Evolutionary conservation across 1,140 invertebrate species (phyloP), one percentile per base, ranked within the genome.

Genomic region (Lamellibrachia luymesi): DNA sequence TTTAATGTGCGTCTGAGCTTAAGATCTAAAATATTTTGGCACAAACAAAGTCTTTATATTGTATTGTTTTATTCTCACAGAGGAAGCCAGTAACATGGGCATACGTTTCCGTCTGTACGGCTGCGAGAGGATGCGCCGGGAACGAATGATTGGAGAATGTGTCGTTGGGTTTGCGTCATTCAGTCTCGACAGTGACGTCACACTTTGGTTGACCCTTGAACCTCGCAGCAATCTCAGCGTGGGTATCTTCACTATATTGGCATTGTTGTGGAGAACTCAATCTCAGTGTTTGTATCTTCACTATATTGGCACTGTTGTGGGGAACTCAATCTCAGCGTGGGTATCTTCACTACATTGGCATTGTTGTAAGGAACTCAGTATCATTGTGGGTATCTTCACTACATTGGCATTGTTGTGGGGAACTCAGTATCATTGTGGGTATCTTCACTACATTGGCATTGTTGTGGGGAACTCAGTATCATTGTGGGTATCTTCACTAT

Each of bases 1-100:
- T 38, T 38, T 38, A 38, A 38, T 38, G 38, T 38, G 38, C 38
- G 38, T 38, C 38, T 38, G 38, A 38, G 38, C 38, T 38, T 38
- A 38, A 38, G 38, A 38, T 38, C 38, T 38, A 38, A 38, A 38
- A 38, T 0, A 38, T 38, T 38, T 38, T 38, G 38, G 38, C 38
- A 38, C 38, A 38, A 38, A 38, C 38, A 38, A 38, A 38, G 38
- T 38, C 38, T 38, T 38, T 38, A 38, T 38, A 38, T 38, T 38
- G 38, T 38, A 38, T 38, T 38, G 38, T 38, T 38, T 38, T 91
- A n/a, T 91, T 51, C 2, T n/a, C 6, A 91, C 96, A 96, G 98
- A 99, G 96, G 98, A 99, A 95, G 98, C 99, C 2, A 98, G 98
- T 95, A 98, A 98, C 27, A 98, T 99, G 97, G 98, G 98, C 0